Base-by-base conservation (phyloP, 2,113 vertebrate genomes). In the Tapirus terrestris region DNA sequence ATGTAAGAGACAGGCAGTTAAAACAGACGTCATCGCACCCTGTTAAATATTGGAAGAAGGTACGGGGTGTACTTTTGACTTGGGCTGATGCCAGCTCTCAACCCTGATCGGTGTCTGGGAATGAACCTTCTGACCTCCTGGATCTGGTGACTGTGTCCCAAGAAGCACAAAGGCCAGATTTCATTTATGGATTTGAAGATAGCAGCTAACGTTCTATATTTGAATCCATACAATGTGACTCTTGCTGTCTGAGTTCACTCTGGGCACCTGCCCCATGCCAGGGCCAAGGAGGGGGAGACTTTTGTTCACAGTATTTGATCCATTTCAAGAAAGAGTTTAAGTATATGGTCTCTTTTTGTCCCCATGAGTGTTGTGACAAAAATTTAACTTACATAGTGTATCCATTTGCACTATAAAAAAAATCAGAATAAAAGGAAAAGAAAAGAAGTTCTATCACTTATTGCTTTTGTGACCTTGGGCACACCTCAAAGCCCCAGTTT, bases 41-140 rank as follows among this genome's bases (percentile, higher is more conserved):
- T 90, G 82, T 83, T 75, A 83, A 89, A 79, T 33, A 76, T 25
- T 67, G 65, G 31, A 65, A 45, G 61, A 84, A 68, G 43, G 65
- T 18, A 95, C 84, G 5, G 36, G 9, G 5, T 81, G 97, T 96
- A 95, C 91, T 97, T 94, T 82, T 89, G 83, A 94, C 51, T 68
- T 91, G 87, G 18, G 56, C 36, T 76, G 75, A 25, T 21, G 43
- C 67, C 61, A 89, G 63, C 11, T 73, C 31, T 73, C 48, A 33
- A 23, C 43, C 29, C 48, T 91, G 48, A 58, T 51, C 88, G 6
- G 10, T n/a, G 25, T 91, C 20, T 45, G 29, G n/a, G 76, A 56
- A 81, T 82, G 58, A 94, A 53, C 73, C 39, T 60, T 61, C 77
- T 92, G 87, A 96, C 63, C 92, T 65, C 75, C 89, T 53, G 18